Base-by-base conservation (phyloP, 2,888 invertebrate species). In the Tetramorium bicarinatum region DNA sequence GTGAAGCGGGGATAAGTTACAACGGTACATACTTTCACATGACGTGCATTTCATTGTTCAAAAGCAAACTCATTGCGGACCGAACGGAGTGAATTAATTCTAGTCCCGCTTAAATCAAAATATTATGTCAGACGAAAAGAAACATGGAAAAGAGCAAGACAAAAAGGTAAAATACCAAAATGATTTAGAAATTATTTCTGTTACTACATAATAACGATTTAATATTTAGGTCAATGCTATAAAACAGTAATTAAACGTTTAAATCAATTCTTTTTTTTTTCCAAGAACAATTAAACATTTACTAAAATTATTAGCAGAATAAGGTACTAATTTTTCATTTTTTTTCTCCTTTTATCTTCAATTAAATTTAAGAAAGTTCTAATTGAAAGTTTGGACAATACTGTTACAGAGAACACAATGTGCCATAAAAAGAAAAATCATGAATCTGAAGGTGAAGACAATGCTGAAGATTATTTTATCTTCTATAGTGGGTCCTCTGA, bases 371-470 rank as follows among this genome's bases (percentile, higher is more conserved):
- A 80, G n/a, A 52, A 49, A n/a, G 13, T 81, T 71, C 6, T 44
- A 79, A 69, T 9, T 4, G 9, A 1, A 34, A 34, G 21, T 41
- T 7, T 3, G 56, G 0, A 67, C 1, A 56, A 69, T 13, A 2
- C n/a, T 74, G 54, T 62, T 82, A 11, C 85, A 92, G 91, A 77
- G 76, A 64, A 25, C 75, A 44, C 62, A 21, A 66, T 38, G 11
- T 25, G 66, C 84, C 21, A 21, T 87, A 1, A 67, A 66, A 52
- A 77, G 41, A 15, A 69, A 83, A 52, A 80, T 93, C 21, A 85
- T 93, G 66, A 91, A 86, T 66, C 87, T 91, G 13, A 94, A 92
- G 81, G 38, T 93, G 9, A 93, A 93, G 83, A 92, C 87, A 34
- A 38, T 93, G n/a, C 85, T 91, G 13, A 92, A 91, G 75, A 87